These are phyloP conservation scores for Philhelius pedissequus DNA, from an alignment of 2,888 invertebrate species.

Conservation along the genomic window DNA sequence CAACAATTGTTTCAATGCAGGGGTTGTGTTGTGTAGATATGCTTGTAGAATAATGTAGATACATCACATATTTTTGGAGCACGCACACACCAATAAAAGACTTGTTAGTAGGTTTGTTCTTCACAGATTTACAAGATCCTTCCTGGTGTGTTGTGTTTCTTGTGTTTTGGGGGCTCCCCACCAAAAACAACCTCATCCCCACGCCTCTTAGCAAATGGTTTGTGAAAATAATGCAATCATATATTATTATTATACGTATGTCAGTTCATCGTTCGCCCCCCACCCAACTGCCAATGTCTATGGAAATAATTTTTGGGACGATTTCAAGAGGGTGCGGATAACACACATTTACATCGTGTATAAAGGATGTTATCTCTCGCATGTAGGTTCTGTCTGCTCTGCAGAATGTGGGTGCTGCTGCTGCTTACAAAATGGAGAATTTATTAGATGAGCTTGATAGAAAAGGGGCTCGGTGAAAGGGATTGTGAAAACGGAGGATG, in stretches of 20 bases:
- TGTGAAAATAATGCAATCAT: constrained; percentile 66
- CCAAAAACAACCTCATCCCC: not conserved
- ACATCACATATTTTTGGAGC: constrained; percentile 29
- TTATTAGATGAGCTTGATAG: constrained; percentile 47
- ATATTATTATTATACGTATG: constrained; percentile 66
- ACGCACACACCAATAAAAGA: constrained; percentile 61
- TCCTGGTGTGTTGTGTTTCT: constrained; percentile 23
- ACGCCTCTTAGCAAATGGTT: constrained; percentile 24
- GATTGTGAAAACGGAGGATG: constrained; percentile 3
- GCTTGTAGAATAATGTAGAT: constrained; percentile 1
- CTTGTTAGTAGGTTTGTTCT: constrained; percentile 68
- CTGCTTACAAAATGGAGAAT: constrained; percentile 63
- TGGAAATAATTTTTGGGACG: constrained; percentile 39
- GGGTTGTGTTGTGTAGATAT: not conserved
- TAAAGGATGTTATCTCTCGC: constrained; percentile 33
- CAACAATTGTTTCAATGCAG: constrained; percentile 36
- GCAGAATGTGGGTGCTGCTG: constrained; percentile 19
- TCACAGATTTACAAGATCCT: constrained; percentile 68
- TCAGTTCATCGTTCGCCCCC: constrained; percentile 53
- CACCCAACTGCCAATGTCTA: constrained; percentile 12
- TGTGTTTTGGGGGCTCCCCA: not conserved
- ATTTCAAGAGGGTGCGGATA: constrained; percentile 28
- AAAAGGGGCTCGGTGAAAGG: not conserved
- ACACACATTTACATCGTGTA: constrained; percentile 56
- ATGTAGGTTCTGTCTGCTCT: constrained; percentile 59